A percentile compares a stretch with the other conserved stretches of the same genome.
Evolutionary conservation across 2,888 invertebrate genomes (phyloP).

Genomic region (Euzetes globulus): DNA sequence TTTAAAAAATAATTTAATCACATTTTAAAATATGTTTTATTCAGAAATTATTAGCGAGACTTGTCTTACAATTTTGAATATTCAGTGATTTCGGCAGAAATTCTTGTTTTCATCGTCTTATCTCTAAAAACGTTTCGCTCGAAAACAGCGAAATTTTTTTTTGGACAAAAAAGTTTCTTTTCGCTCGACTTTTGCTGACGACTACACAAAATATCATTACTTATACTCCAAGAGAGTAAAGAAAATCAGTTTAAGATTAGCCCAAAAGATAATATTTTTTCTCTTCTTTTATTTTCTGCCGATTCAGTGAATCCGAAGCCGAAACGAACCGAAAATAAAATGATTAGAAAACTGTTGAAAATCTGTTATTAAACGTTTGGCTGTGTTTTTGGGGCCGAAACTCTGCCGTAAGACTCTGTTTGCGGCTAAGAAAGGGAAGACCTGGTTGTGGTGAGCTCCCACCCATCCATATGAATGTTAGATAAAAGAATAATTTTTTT

Average conservation of each 20-base stretch:
- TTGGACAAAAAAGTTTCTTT: neutral
- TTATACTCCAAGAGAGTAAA: neutral
- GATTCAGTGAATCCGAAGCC: neutral
- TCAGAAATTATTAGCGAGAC: too few relatives aligned
- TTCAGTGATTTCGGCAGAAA: too few relatives aligned
- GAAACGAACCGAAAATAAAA: neutral
- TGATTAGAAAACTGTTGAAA: conserved; percentile 1
- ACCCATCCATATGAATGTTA: neutral
- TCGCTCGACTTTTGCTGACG: neutral
- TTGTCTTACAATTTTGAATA: too few relatives aligned
- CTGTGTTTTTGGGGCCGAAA: neutral
- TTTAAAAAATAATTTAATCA: neutral
- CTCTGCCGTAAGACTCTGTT: neutral
- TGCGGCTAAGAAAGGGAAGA: neutral
- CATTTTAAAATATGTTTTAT: too few relatives aligned
- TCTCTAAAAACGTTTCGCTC: too few relatives aligned
- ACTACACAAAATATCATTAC: neutral
- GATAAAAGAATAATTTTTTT: too few relatives aligned
- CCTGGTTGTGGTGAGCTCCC: neutral
- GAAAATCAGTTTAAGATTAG: neutral
- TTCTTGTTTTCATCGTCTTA: too few relatives aligned
- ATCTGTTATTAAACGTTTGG: neutral
- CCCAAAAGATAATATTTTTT: neutral
- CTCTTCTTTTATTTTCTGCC: neutral
- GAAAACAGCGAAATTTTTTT: too few relatives aligned